These are phyloP conservation scores for Deilephila porcellus DNA, from an alignment of 2,888 invertebrate species.

Conservation along the genomic window DNA sequence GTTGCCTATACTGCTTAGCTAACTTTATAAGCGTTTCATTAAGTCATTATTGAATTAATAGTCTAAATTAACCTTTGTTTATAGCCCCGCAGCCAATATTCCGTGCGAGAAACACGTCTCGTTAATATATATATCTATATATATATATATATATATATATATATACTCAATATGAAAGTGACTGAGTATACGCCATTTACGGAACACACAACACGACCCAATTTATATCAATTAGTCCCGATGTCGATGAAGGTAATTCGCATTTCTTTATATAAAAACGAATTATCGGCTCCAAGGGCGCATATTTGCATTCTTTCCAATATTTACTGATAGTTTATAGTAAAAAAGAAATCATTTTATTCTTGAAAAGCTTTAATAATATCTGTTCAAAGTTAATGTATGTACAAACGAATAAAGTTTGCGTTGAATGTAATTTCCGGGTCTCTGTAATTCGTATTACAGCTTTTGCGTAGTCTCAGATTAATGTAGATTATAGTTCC, in stretches of 20 bases:
- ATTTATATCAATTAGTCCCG: background rate
- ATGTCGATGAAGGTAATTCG: too few relatives aligned
- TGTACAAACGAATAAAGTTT: background rate
- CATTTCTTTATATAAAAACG: too few relatives aligned
- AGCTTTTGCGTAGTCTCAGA: background rate
- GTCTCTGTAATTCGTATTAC: background rate
- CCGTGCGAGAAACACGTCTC: background rate
- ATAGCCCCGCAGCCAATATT: conserved; percentile 14
- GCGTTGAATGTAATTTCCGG: background rate
- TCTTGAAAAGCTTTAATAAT: too few relatives aligned
- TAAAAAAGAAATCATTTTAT: too few relatives aligned
- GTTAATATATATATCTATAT: too few relatives aligned
- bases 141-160: too few relatives aligned
- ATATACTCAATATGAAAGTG: background rate
- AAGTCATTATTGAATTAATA: conserved; percentile 30
- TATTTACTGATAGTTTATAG: too few relatives aligned
- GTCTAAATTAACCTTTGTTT: conserved; percentile 14
- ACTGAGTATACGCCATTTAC: background rate
- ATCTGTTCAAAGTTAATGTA: background rate
- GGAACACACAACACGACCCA: background rate
- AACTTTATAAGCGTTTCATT: conserved; percentile 29
- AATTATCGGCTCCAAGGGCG: too few relatives aligned
- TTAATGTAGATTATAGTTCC: background rate
- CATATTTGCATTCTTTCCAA: too few relatives aligned
- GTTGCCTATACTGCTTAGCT: conserved; percentile 26